Evolutionary conservation across 1,140 invertebrate species (phyloP).

Genomic region (Caenorhabditis inopinata): DNA sequence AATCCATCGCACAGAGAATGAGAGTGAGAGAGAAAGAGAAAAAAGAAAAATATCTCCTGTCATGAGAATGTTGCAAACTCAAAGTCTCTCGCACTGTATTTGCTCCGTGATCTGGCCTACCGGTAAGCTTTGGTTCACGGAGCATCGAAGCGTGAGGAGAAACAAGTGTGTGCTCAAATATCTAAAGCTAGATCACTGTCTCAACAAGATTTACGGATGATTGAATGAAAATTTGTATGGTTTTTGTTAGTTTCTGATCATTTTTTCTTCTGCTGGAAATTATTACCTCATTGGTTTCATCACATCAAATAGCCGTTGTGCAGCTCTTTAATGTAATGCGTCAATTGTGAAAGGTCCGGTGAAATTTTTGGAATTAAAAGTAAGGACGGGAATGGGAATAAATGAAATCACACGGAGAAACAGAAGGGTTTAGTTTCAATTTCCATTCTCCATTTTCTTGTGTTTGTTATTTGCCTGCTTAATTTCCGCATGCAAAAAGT

Average conservation of each 20-base stretch:
- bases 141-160: neutral
- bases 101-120: neutral
- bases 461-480: conserved; percentile 19
- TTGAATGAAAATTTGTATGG: too few species aligned
- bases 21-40: neutral
- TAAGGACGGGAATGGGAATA: neutral
- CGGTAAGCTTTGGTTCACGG: neutral
- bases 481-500: conserved; percentile 31
- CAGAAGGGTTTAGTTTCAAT: conserved; percentile 24
- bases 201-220: too few species aligned
- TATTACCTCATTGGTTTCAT: too few species aligned
- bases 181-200: neutral
- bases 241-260: too few species aligned
- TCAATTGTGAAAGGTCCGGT: too few species aligned
- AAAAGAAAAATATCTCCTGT: conserved; percentile 7
- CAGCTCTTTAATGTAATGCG: too few species aligned
- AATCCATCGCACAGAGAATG: neutral
- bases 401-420: neutral
- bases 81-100: conserved; percentile 17
- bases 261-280: too few species aligned
- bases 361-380: neutral
- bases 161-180: conserved; percentile 22
- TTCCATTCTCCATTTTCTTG: neutral
- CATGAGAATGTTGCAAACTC: conserved; percentile 13
- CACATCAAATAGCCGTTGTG: too few species aligned